Conservation (phyloP, 1,140 invertebrate species). For the Drosophila saltans region DNA sequence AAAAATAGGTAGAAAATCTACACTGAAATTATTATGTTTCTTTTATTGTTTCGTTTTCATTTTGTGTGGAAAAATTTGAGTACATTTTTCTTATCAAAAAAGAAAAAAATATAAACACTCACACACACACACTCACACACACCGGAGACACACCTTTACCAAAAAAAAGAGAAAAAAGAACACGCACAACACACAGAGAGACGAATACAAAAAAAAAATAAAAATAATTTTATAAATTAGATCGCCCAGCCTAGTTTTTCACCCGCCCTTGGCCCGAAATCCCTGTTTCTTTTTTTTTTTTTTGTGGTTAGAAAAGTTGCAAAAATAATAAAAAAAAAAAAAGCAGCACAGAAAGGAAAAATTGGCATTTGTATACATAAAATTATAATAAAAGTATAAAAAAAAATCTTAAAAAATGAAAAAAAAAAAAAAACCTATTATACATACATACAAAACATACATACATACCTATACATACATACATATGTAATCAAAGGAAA, state of each 20-base stretch:
- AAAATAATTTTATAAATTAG: not conserved
- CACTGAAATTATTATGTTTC: too few species aligned
- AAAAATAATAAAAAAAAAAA: not conserved
- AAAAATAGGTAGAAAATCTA: too few species aligned
- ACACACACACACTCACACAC: too few species aligned
- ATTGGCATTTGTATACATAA: constrained; percentile 47
- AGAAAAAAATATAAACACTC: too few species aligned
- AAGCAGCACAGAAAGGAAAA: constrained; percentile 26
- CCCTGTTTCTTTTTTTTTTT: too few species aligned
- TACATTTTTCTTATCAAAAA: too few species aligned
- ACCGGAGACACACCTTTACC: too few species aligned
- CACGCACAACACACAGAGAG: not conserved
- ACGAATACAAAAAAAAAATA: not conserved
- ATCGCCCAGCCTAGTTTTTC: too few species aligned
- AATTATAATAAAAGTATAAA: constrained; percentile 9
- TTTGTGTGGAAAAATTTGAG: too few species aligned
- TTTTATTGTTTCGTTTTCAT: too few species aligned
- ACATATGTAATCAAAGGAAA: not conserved
- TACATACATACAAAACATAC: constrained; percentile 11
- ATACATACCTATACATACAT: constrained; percentile 20
- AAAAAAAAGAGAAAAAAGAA: too few species aligned
- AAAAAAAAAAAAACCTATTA: constrained; percentile 8
- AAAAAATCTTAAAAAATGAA: constrained; percentile 9
- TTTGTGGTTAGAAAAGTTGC: not conserved
- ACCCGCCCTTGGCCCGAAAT: too few species aligned